phyloP scores from a whole-genome alignment of 2,888 invertebrate genomes.

The Dicycla oo region DNA sequence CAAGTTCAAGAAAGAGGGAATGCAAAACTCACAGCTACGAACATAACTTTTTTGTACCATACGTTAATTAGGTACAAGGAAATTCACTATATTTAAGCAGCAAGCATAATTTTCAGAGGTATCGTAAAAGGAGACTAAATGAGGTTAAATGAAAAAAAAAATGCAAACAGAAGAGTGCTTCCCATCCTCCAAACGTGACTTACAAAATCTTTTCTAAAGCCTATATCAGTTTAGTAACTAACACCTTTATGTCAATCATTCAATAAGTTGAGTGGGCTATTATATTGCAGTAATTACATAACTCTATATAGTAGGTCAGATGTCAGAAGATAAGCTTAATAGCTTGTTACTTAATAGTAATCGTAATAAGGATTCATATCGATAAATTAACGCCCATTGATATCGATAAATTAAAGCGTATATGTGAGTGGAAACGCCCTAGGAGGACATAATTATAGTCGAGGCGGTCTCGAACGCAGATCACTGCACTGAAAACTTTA shows the following conservation, averaged over 20 bases:
- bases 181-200: not conserved
- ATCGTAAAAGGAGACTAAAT: not conserved
- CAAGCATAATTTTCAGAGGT: not conserved
- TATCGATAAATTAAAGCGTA: no score
- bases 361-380: conserved; percentile 16
- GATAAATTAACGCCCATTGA: conserved; percentile 2
- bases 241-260: conserved; percentile 48
- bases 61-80: no score
- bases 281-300: conserved; percentile 38
- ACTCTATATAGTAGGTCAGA: conserved; percentile 45
- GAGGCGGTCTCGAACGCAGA: no score
- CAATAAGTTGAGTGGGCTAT: conserved; percentile 32
- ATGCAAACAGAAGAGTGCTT: not conserved
- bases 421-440: no score
- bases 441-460: no score
- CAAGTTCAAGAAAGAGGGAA: conserved; percentile 34
- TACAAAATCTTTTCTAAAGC: conserved; percentile 8
- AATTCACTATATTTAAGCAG: no score
- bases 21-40: not conserved
- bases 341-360: conserved; percentile 24
- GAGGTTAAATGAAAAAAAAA: not conserved
- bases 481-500: no score
- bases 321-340: conserved; percentile 29
- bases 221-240: conserved; percentile 28
- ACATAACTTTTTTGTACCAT: no score